Evolutionary conservation across 2,888 invertebrate genomes (phyloP), one percentile per base, ranked within the genome.

Genomic region (Phaedon cochleariae): DNA sequence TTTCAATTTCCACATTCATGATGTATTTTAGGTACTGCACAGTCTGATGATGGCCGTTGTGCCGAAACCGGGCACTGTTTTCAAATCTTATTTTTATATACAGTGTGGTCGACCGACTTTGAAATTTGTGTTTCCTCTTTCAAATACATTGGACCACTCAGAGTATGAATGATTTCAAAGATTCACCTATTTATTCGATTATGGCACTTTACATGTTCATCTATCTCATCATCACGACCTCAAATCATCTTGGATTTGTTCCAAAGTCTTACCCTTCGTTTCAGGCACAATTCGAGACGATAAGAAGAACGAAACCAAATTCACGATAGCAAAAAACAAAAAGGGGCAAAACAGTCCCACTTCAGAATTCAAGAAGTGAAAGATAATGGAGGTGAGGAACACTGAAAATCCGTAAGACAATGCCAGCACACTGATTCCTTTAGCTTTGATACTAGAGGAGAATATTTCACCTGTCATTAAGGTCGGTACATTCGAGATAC

Each of bases 391-490:
- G 4, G 71, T 57, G 10, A 69, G 31, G 26, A 74, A 69, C 5
- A 77, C 65, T 17, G 69, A 64, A 1, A 73, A 5, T 7, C 76
- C 77, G 49, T 77, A 73, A 31, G 74, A 76, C 12, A 74, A 57
- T 15, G 72, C 53, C 1, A 72, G 22, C 4, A 78, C 17, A 7
- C 71, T 64, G n/a, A 78, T 57, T 12, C 74, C 81, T 73, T 80
- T 79, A 2, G 70, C 69, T 70, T 80, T 81, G 18, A 81, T 75
- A 62, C 77, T 79, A 6, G 78, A 73, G 4, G 79, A 76, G 60
- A 79, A 81, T 17, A 81, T 45, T 67, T 80, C 80, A 6, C 77
- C 75, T 5, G 73, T 22, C 71, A 80, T 73, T 17, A 80, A 67
- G 26, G 74, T 75, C 1, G 80, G 80, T 22, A 80, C 68, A 7